Evolutionary conservation across 1,140 invertebrate genomes (phyloP), one percentile per base, ranked within the genome.

Genomic region (Zophobas atratus): DNA sequence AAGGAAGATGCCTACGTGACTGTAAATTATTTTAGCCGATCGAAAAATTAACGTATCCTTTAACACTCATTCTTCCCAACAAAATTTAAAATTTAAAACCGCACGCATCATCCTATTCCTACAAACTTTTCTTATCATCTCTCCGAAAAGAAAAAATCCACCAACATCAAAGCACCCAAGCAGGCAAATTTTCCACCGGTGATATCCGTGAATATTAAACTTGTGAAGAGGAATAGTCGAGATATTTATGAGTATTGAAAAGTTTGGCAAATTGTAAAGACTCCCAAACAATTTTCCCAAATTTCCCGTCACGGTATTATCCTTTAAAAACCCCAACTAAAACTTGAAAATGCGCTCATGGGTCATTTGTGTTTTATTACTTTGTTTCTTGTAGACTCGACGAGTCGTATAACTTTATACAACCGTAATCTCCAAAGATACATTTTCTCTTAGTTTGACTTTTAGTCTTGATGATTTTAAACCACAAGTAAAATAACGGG

Each of bases 181-280:
- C 33, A 34, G 8, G 55, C 1, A 57, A 57, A 57, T 34, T 34
- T 57, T 33, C 55, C 34, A 35, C 32, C 20, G 20, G 55, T 57
- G 55, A 57, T 57, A 57, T 57, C 55, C 55, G 20, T 8, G 36
- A 63, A 67, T 67, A 67, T 67, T n/a, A 67, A 67, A 46, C 60
- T 67, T 67, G 20, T 20, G 20, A 43, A 57, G 60, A 43, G 39
- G 60, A 67, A 67, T 67, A 38, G 39, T 43, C 60, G 38, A 43
- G 60, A 67, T 67, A 67, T 67, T 67, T 67, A 67, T 67, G 60
- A 33, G 60, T 33, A 67, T 67, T 67, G 60, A 67, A 67, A 67
- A 67, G 60, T 67, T 67, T 67, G 60, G 39, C 60, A 67, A 67
- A 41, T 67, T 67, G 38, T 39, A 67, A 67, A 33, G 39, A 63